phyloP scores from a whole-genome alignment of 2,113 vertebrate genomes.

The Sclerurus mexicanus region DNA sequence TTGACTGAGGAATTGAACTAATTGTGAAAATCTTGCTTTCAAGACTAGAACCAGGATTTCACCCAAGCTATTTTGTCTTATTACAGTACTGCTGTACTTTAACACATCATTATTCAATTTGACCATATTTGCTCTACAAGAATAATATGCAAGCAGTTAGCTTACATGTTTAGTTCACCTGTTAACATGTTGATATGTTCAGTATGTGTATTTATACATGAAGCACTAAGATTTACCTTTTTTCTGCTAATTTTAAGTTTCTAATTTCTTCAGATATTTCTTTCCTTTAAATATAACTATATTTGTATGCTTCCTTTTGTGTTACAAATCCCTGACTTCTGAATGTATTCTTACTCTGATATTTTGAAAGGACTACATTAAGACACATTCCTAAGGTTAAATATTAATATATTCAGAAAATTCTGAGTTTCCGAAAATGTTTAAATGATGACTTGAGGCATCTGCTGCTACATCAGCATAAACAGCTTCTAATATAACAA shows the following conservation, averaged over 20 bases:
- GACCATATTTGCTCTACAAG: neutral
- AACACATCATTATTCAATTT: neutral
- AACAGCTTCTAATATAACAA: constrained; percentile 27
- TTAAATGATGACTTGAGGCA: constrained; percentile 40
- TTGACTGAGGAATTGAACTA: neutral
- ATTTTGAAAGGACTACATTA: neutral
- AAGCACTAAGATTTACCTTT: neutral
- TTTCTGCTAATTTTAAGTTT: neutral
- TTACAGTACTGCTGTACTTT: neutral
- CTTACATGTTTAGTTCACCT: neutral
- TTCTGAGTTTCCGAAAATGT: neutral
- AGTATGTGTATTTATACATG: neutral
- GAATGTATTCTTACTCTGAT: neutral
- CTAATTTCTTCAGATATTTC: neutral
- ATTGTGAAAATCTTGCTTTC: neutral
- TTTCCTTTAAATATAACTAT: neutral
- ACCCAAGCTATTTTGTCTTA: neutral
- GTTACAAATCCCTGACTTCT: neutral
- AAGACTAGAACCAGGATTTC: neutral
- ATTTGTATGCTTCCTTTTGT: neutral
- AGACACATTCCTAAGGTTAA: neutral
- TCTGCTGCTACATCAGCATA: constrained; percentile 22
- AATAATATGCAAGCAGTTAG: neutral
- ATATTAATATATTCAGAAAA: neutral
- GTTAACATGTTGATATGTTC: neutral